These are phyloP conservation scores for Diprion similis DNA, from an alignment of 1,140 invertebrate species.

Conservation along the genomic window DNA sequence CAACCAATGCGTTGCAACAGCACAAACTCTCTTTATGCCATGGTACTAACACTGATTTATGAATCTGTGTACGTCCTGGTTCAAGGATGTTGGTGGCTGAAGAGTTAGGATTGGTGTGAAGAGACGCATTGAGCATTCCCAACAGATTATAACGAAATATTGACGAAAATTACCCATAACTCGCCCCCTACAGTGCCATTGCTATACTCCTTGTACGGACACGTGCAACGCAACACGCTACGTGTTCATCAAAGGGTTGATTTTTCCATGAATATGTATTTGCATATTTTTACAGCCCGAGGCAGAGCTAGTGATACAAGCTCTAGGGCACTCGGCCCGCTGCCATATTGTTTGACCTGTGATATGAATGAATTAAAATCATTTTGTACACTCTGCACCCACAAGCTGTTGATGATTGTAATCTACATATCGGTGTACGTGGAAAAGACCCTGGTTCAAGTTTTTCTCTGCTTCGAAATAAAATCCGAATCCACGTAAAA, in stretches of 20 bases:
- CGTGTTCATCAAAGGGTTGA: slow-evolving; percentile 7
- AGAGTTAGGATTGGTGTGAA: neutral
- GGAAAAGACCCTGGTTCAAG: too few species aligned
- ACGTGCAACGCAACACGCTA: neutral
- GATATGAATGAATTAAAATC: neutral
- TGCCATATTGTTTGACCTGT: neutral
- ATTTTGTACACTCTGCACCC: neutral
- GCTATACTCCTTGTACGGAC: neutral
- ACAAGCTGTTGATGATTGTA: neutral
- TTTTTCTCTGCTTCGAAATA: too few species aligned
- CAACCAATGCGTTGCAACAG: too few species aligned
- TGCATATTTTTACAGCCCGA: neutral
- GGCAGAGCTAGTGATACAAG: neutral
- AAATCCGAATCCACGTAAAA: too few species aligned
- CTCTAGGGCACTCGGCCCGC: neutral
- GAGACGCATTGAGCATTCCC: neutral
- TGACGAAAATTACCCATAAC: neutral
- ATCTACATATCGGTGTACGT: too few species aligned
- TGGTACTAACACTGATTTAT: too few species aligned
- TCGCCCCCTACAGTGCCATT: neutral
- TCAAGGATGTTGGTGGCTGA: too few species aligned
- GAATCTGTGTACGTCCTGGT: too few species aligned
- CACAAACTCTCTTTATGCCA: too few species aligned
- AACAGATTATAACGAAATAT: slow-evolving; percentile 1
- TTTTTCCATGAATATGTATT: slow-evolving; percentile 6